These are phyloP conservation scores for Lottia gigantea DNA, from an alignment of 2,888 invertebrate species.

Conservation along the genomic window DNA sequence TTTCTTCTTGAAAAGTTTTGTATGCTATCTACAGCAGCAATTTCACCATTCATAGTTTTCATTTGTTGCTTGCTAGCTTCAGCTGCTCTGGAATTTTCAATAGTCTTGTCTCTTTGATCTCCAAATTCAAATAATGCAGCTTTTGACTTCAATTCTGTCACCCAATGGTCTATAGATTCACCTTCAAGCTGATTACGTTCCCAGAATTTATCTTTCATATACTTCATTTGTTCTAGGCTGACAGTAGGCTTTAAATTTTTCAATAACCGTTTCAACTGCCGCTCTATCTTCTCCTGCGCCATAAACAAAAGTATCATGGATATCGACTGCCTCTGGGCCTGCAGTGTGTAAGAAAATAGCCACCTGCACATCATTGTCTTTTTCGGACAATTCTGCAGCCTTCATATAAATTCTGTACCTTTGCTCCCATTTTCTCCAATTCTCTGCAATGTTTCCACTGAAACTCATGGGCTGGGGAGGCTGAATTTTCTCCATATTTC, in stretches of 20 bases:
- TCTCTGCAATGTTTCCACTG: too few species aligned
- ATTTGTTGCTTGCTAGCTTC: too few species aligned
- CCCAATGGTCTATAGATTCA: slow-evolving; percentile 18
- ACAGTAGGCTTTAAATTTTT: too few species aligned
- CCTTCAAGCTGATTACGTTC: not conserved
- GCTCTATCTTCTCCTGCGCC: too few species aligned
- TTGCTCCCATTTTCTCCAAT: too few species aligned
- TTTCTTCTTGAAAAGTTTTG: too few species aligned
- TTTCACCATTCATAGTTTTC: not conserved
- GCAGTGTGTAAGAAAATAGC: slow-evolving; percentile 7
- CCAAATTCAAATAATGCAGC: slow-evolving; percentile 22
- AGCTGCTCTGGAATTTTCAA: too few species aligned
- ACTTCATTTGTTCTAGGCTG: too few species aligned
- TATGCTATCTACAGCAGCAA: not conserved
- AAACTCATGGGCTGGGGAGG: too few species aligned
- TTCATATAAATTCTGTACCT: not conserved
- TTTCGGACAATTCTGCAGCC: not conserved
- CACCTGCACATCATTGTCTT: slow-evolving; percentile 9
- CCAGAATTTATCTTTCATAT: not conserved
- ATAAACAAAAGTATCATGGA: not conserved
- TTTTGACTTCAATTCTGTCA: too few species aligned
- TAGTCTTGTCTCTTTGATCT: not conserved
- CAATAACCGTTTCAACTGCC: too few species aligned
- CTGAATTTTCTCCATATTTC: too few species aligned
- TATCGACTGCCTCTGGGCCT: not conserved